A percentile compares a stretch with the other conserved stretches of the same genome.
Evolutionary conservation across 2,888 invertebrate genomes (phyloP).

Genomic region (Leptopterna dolabrata): DNA sequence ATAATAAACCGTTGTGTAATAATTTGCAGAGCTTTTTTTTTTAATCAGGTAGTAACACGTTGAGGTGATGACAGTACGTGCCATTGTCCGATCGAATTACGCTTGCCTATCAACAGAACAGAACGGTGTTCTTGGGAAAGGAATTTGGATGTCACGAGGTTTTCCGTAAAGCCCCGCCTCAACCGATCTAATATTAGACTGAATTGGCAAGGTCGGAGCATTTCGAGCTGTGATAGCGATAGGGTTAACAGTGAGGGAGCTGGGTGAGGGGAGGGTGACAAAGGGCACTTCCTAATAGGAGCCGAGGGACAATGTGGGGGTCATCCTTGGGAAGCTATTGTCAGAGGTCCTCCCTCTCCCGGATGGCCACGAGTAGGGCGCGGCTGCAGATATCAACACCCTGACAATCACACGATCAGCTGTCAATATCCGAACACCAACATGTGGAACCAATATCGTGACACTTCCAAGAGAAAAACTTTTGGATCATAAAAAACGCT

Average conservation of each 20-base stretch:
- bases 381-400: background rate
- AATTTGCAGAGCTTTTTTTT: too few species aligned
- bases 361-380: background rate
- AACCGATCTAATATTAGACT: background rate
- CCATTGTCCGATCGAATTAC: too few species aligned
- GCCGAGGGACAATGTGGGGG: slow-evolving; percentile 33
- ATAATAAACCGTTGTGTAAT: too few species aligned
- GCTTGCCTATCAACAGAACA: background rate
- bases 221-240: background rate
- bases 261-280: background rate
- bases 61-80: too few species aligned
- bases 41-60: too few species aligned
- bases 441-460: too few species aligned
- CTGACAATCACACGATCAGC: background rate
- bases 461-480: too few species aligned
- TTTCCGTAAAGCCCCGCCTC: background rate
- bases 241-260: background rate
- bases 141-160: background rate
- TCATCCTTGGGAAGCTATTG: slow-evolving; percentile 37
- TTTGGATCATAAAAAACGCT: too few species aligned
- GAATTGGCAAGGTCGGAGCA: background rate
- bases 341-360: slow-evolving; percentile 6
- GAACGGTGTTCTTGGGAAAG: background rate
- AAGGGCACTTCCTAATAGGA: slow-evolving; percentile 23
- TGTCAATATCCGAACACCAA: too few species aligned